Percentiles rank a stretch among this genome's conserved stretches.
phyloP scores from a whole-genome alignment of 1,140 invertebrate species.

The Papilio aristodemus region DNA sequence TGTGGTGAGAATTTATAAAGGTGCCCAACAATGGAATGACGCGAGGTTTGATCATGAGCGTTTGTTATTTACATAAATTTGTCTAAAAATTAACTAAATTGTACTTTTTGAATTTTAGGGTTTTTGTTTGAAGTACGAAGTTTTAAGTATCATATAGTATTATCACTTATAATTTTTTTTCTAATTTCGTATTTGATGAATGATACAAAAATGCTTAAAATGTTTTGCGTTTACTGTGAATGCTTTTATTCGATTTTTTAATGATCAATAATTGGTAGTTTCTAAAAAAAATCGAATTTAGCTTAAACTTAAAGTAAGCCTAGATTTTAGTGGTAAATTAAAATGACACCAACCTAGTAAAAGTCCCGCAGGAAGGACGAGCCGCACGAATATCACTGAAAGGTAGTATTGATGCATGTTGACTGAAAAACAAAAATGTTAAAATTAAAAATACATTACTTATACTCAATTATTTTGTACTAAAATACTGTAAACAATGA shows the following conservation, averaged over 20 bases:
- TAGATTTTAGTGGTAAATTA: background rate
- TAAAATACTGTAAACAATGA: too few species aligned
- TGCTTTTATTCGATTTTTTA: too few species aligned
- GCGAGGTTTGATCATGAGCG: background rate
- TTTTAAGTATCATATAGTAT: background rate
- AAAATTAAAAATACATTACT: conserved; percentile 19
- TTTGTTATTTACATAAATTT: conserved; percentile 8
- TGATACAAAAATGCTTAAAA: too few species aligned
- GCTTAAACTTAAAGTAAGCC: background rate
- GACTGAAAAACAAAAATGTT: conserved; percentile 45
- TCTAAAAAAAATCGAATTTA: too few species aligned
- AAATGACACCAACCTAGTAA: conserved; percentile 62
- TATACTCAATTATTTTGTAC: background rate
- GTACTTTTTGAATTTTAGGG: background rate
- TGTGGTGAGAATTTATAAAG: conserved; percentile 42
- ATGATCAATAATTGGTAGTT: too few species aligned
- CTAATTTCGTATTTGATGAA: background rate
- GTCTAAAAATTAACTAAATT: background rate
- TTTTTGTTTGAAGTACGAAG: background rate
- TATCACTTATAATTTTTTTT: background rate
- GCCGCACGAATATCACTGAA: conserved; percentile 56
- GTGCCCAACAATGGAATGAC: conserved; percentile 26
- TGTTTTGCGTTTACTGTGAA: too few species aligned
- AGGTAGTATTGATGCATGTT: conserved; percentile 65
- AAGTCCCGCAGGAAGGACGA: conserved; percentile 59